Conservation (phyloP, 2,797 vertebrate species). For the Loriculus beryllinus region DNA sequence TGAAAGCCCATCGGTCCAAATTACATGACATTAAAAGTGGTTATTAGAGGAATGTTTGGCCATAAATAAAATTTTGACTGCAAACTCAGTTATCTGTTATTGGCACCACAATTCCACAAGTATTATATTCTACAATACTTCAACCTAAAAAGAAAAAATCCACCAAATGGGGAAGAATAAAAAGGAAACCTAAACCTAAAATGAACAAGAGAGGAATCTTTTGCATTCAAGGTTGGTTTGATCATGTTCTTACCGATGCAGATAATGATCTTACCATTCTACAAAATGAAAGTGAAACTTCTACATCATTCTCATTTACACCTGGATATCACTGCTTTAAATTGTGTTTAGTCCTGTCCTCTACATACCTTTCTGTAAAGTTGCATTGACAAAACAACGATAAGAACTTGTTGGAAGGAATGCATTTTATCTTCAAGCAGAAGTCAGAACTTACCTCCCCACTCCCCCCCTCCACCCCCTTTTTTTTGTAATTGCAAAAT, state of each 20-base stretch:
- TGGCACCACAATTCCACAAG: not conserved
- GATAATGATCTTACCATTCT: not conserved
- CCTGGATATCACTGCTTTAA: not conserved
- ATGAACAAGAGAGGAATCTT: not conserved
- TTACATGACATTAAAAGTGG: not conserved
- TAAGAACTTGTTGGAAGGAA: not conserved
- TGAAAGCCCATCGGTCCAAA: not conserved
- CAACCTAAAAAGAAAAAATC: not conserved
- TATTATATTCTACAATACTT: not conserved
- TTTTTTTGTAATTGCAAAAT: not conserved
- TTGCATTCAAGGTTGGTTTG: not conserved
- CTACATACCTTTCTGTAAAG: not conserved
- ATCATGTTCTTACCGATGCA: not conserved
- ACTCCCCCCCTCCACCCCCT: rapidly evolving
- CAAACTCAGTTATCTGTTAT: not conserved
- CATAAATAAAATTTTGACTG: not conserved
- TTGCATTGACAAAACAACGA: not conserved
- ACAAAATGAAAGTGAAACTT: not conserved
- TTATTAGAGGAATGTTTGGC: not conserved
- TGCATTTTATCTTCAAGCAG: not conserved
- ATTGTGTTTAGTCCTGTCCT: not conserved
- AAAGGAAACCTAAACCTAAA: not conserved
- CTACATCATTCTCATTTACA: not conserved
- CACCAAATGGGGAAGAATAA: not conserved
- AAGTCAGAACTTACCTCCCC: not conserved